A percentile compares a stretch with the other conserved stretches of the same genome.
Evolutionary conservation across 2,888 invertebrate genomes (phyloP).

Genomic region (Trypoxylon attenuatum): DNA sequence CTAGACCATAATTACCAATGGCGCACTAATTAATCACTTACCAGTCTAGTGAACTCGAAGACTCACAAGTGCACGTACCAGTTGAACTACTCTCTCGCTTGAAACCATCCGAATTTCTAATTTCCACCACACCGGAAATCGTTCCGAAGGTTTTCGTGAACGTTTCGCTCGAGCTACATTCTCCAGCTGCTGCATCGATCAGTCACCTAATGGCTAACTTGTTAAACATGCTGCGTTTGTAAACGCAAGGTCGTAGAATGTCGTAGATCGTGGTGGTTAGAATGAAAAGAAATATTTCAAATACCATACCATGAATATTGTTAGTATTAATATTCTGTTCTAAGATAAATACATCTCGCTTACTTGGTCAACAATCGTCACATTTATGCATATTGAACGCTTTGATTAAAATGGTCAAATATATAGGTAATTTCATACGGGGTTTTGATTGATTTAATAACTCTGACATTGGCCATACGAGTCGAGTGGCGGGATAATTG

Average conservation of each 20-base stretch:
- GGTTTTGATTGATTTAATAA: constrained; percentile 5
- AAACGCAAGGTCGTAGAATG: not conserved
- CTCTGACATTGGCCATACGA: not conserved
- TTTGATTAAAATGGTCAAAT: too few relatives aligned
- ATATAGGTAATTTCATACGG: too few relatives aligned
- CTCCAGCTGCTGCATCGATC: not conserved
- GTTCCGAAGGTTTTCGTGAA: constrained; percentile 16
- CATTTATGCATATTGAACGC: too few relatives aligned
- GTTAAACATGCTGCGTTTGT: not conserved
- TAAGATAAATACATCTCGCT: too few relatives aligned
- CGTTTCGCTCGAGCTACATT: too few relatives aligned
- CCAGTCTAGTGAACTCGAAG: constrained; percentile 5
- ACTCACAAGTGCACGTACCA: not conserved
- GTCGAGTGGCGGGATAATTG: constrained; percentile 4
- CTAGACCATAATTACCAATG: constrained; percentile 35
- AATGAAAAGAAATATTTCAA: too few relatives aligned
- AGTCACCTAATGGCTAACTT: not conserved
- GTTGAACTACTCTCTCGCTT: not conserved
- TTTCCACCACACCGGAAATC: constrained; percentile 35
- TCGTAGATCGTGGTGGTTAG: too few relatives aligned
- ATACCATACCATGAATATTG: too few relatives aligned
- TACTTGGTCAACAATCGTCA: too few relatives aligned
- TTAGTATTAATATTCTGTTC: too few relatives aligned
- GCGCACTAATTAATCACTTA: constrained; percentile 42
- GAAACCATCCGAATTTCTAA: constrained; percentile 31